phyloP scores from a whole-genome alignment of 2,888 invertebrate species.

The Emesis russula region DNA sequence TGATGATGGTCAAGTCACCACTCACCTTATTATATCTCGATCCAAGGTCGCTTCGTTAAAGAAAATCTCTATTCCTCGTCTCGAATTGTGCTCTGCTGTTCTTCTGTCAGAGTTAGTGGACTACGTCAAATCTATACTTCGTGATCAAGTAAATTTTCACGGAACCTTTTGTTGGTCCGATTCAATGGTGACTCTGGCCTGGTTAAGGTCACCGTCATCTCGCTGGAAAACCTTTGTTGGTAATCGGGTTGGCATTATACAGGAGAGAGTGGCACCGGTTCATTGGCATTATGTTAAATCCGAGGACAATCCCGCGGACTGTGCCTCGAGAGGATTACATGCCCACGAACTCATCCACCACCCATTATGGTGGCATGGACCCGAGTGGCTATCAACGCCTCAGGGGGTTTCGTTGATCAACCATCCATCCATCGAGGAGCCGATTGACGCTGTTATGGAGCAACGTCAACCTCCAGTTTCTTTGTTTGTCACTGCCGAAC shows the following conservation, averaged over 20 bases:
- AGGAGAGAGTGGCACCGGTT: not conserved
- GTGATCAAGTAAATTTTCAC: not conserved
- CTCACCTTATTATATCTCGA: not conserved
- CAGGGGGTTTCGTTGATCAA: not conserved
- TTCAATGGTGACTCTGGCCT: slow-evolving; percentile 28
- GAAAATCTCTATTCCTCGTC: slow-evolving; percentile 20
- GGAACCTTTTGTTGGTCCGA: slow-evolving; percentile 30
- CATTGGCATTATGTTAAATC: slow-evolving; percentile 17
- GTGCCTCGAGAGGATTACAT: slow-evolving; percentile 25
- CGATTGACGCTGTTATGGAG: not conserved
- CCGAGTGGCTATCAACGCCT: not conserved
- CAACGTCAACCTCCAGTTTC: not conserved
- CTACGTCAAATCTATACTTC: not conserved
- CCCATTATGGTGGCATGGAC: not conserved
- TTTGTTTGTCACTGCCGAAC: not conserved
- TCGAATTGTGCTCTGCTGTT: slow-evolving; percentile 35
- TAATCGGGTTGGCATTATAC: slow-evolving; percentile 28
- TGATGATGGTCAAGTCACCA: not conserved
- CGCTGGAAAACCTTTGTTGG: slow-evolving; percentile 26
- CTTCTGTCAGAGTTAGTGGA: slow-evolving; percentile 4
- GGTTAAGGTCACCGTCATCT: slow-evolving; percentile 21
- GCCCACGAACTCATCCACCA: not conserved
- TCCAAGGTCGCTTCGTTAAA: slow-evolving; percentile 27
- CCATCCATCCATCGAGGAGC: not conserved
- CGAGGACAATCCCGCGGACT: slow-evolving; percentile 43